These are phyloP conservation scores for Diarsia brunnea DNA, from an alignment of 2,888 invertebrate genomes.

Conservation along the genomic window DNA sequence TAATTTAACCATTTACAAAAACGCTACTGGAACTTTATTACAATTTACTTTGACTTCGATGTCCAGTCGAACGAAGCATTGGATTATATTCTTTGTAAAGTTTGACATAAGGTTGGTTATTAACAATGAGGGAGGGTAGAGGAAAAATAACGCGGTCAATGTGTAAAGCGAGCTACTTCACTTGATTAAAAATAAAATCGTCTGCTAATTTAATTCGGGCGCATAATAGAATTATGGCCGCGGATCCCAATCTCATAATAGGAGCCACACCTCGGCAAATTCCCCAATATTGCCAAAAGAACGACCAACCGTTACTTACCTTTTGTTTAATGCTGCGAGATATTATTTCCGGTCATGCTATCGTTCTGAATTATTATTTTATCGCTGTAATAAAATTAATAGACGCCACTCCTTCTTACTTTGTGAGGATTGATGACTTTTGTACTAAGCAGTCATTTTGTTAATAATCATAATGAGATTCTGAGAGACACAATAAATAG, in stretches of 20 bases:
- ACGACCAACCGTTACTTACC: constrained; percentile 83
- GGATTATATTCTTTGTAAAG: constrained; percentile 29
- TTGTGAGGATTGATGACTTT: constrained; percentile 63
- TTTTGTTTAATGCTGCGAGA: constrained; percentile 83
- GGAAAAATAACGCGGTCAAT: constrained; percentile 41
- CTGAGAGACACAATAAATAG: constrained; percentile 45
- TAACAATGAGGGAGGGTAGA: background rate
- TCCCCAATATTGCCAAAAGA: constrained; percentile 85
- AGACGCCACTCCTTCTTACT: constrained; percentile 61
- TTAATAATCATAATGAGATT: constrained; percentile 60
- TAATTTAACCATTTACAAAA: constrained; percentile 60
- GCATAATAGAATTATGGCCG: constrained; percentile 79
- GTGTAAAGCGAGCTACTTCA: constrained; percentile 67
- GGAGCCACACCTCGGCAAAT: constrained; percentile 84
- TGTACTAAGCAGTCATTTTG: constrained; percentile 56
- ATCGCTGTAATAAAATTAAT: constrained; percentile 84
- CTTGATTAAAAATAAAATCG: constrained; percentile 84
- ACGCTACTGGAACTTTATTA: constrained; percentile 56
- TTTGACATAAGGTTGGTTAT: constrained; percentile 12
- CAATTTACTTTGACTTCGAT: constrained; percentile 52
- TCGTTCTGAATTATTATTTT: constrained; percentile 85
- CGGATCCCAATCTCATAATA: constrained; percentile 75
- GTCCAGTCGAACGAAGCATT: constrained; percentile 10
- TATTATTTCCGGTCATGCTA: constrained; percentile 89
- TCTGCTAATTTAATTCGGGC: constrained; percentile 78